Conservation (phyloP, 2,888 invertebrate genomes). For the Callimorpha dominula region DNA sequence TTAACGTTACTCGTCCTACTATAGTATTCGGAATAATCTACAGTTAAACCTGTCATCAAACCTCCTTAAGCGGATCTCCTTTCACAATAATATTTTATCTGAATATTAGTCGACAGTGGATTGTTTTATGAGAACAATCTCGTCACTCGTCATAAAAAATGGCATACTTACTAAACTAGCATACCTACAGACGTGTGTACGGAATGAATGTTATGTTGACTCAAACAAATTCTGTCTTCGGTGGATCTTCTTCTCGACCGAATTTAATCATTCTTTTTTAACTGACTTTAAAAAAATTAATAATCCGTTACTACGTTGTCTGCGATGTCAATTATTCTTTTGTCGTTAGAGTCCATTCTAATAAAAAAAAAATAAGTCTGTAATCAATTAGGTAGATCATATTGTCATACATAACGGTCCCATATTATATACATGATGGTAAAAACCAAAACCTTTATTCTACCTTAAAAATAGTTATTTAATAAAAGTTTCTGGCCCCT, state of each 20-base stretch:
- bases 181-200: neutral
- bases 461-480: no score
- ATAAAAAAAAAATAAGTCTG: no score
- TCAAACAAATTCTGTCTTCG: neutral
- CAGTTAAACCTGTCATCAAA: neutral
- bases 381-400: no score
- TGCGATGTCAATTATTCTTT: neutral
- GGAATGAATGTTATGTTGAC: neutral
- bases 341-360: neutral
- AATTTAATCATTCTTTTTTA: neutral
- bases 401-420: no score
- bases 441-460: no score
- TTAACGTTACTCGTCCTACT: constrained; percentile 3
- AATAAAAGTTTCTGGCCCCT: no score
- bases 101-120: neutral
- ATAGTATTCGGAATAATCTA: neutral
- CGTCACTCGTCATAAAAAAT: neutral
- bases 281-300: no score
- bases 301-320: no score
- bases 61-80: neutral
- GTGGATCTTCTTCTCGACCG: neutral
- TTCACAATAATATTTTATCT: neutral
- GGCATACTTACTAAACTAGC: neutral
- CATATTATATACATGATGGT: no score
- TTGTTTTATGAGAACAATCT: neutral